phyloP scores from a whole-genome alignment of 1,140 invertebrate genomes.

The Hesperophylax magnus region DNA sequence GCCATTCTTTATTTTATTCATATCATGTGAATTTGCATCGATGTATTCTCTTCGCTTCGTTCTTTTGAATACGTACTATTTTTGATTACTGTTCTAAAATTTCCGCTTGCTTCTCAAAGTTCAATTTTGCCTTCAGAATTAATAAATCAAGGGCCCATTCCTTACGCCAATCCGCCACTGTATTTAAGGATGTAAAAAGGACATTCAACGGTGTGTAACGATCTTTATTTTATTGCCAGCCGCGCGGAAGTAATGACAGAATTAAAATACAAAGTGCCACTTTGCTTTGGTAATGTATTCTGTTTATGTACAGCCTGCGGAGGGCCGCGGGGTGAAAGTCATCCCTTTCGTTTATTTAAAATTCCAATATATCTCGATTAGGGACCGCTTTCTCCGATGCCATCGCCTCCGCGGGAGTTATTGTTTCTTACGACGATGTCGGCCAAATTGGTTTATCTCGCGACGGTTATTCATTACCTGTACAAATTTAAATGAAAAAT shows the following conservation, averaged over 20 bases:
- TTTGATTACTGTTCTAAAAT: no score
- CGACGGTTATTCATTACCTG: no score
- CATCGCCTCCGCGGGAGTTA: not conserved
- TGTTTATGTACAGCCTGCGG: slow-evolving; percentile 49
- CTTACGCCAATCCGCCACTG: no score
- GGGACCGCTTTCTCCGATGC: slow-evolving; percentile 11
- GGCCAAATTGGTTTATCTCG: no score
- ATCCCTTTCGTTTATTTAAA: slow-evolving; percentile 39
- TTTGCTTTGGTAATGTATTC: slow-evolving; percentile 56
- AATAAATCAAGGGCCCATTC: no score
- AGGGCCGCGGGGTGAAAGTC: slow-evolving; percentile 28
- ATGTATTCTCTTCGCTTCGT: no score
- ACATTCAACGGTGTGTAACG: slow-evolving; percentile 57
- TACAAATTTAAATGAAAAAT: no score
- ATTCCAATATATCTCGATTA: slow-evolving; percentile 44
- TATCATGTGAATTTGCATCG: no score
- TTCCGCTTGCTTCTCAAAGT: no score
- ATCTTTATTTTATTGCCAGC: slow-evolving; percentile 58
- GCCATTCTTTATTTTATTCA: no score
- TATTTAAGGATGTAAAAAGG: slow-evolving; percentile 55
- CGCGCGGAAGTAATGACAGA: slow-evolving; percentile 56
- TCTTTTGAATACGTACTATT: no score
- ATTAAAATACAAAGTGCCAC: slow-evolving; percentile 58
- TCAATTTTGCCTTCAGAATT: no score
- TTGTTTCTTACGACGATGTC: slow-evolving; percentile 2